phyloP scores from a whole-genome alignment of 2,888 invertebrate genomes.

The Ephialtes manifestator region DNA sequence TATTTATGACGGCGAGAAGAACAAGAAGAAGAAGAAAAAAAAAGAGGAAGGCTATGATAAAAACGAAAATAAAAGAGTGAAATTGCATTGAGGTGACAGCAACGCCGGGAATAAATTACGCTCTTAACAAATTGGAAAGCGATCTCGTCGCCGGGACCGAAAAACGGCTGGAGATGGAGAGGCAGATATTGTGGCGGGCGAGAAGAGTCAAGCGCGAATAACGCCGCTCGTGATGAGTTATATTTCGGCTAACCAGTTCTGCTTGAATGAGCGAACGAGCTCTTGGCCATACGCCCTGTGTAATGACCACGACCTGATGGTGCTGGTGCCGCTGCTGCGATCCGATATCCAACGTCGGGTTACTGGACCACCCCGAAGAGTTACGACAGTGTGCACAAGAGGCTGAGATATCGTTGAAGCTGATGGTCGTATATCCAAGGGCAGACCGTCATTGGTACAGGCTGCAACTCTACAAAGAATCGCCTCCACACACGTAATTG shows the following conservation, averaged over 20 bases:
- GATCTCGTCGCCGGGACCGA: neutral
- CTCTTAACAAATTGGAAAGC: conserved; percentile 51
- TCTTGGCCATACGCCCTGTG: neutral
- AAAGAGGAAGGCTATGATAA: neutral
- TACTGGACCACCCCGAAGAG: conserved; percentile 76
- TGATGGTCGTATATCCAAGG: conserved; percentile 47
- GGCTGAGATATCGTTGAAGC: conserved; percentile 7
- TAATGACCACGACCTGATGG: conserved; percentile 27
- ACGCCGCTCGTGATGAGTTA: conserved; percentile 50
- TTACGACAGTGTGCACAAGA: conserved; percentile 68
- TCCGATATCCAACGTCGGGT: conserved; percentile 64
- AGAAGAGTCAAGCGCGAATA: conserved; percentile 23
- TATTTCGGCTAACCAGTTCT: conserved; percentile 59
- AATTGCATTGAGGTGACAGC: conserved; percentile 25
- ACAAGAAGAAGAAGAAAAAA: neutral
- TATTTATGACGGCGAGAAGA: neutral
- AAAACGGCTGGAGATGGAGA: conserved; percentile 2
- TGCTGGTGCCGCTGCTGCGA: conserved; percentile 3
- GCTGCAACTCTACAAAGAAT: conserved; percentile 21
- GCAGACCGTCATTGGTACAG: conserved; percentile 9
- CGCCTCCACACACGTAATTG: too few species aligned
- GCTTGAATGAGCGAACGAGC: conserved; percentile 48
- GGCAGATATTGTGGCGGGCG: conserved; percentile 12
- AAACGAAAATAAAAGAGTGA: neutral
- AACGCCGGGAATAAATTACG: conserved; percentile 28